Base-by-base conservation (phyloP, 2,797 vertebrate species). In the Rhodeus uyekii region DNA sequence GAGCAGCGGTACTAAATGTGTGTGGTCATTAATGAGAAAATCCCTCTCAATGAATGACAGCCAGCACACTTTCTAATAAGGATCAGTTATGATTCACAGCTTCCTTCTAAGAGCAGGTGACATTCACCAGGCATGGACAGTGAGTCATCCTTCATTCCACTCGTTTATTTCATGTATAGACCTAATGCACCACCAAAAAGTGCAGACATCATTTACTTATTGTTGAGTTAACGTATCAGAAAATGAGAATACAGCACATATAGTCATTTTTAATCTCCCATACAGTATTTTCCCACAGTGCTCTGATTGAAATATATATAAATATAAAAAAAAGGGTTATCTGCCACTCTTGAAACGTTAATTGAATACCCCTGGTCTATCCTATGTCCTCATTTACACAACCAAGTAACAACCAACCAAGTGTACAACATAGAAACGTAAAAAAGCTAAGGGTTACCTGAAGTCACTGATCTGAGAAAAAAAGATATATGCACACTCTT, bases 81-180 rank as follows among this genome's bases (percentile, higher is more conserved):
- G 29, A 50, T 71, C 29, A 80, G 16, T 80, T 63, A 8, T 61
- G 42, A 80, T 63, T 72, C 42, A 72, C 29, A 46, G 55, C 39
- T 36, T 34, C 36, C 27, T 61, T 60, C 50, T 34, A n/a, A 79
- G 24, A 2, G 19, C 48, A 69, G 48, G 19, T 60, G 38, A 61
- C 9, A 44, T 79, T 69, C 19, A 60, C 44, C 65, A 71, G 18
- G 50, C 7, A 32, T 58, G 50, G 71, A 13, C 27, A 48, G 27
- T 63, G 50, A 48, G 22, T 48, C 29, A 48, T 61, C 38, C 61
- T 44, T 78, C 24, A 42, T 55, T 78, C 24, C 6, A 67, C 39
- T 32, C 4, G 1, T 13, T 24, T 46, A 58, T 44, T 34, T 75
- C 3, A 27, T 6, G 16, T 61, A 29, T 42, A 44, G 12, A 58